Percentiles rank a stretch among this genome's conserved stretches.
phyloP scores from a whole-genome alignment of 2,888 invertebrate species.

The Amiota mariae region DNA sequence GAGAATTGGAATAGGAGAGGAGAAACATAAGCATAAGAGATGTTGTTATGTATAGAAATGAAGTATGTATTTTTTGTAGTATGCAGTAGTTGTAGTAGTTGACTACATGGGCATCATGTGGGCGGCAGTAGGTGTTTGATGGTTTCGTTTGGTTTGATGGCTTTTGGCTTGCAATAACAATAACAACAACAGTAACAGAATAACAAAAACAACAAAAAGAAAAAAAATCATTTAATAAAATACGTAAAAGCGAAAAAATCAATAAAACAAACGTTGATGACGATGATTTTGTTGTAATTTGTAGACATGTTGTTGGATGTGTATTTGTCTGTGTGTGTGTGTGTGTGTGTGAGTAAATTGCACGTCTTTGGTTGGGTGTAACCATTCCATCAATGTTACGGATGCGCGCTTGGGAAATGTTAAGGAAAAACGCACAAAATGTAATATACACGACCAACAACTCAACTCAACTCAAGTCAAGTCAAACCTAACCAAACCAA shows the following conservation, averaged over 20 bases:
- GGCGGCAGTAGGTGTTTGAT: no score
- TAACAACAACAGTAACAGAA: constrained; percentile 39
- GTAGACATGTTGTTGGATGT: not conserved
- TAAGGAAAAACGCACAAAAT: constrained; percentile 60
- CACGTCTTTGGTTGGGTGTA: no score
- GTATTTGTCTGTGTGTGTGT: not conserved
- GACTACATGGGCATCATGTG: constrained; percentile 22
- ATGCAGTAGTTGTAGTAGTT: constrained; percentile 25
- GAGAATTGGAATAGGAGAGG: no score
- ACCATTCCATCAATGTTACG: constrained; percentile 49
- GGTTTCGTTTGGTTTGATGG: no score
- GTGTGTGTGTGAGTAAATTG: not conserved
- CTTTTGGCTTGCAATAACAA: constrained; percentile 20
- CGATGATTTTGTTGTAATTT: not conserved
- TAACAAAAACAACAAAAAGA: not conserved
- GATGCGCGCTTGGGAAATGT: constrained; percentile 62
- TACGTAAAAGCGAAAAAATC: not conserved
- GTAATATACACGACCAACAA: constrained; percentile 1
- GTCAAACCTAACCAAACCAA: no score
- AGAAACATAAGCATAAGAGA: no score
- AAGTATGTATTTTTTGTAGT: no score
- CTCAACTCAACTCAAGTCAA: no score
- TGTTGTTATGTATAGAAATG: no score
- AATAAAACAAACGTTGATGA: constrained; percentile 20
- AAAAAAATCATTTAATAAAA: not conserved